A percentile compares a stretch with the other conserved stretches of the same genome.
Evolutionary conservation across 2,113 vertebrate species (phyloP).

Genomic region (Catharus bicknelli): DNA sequence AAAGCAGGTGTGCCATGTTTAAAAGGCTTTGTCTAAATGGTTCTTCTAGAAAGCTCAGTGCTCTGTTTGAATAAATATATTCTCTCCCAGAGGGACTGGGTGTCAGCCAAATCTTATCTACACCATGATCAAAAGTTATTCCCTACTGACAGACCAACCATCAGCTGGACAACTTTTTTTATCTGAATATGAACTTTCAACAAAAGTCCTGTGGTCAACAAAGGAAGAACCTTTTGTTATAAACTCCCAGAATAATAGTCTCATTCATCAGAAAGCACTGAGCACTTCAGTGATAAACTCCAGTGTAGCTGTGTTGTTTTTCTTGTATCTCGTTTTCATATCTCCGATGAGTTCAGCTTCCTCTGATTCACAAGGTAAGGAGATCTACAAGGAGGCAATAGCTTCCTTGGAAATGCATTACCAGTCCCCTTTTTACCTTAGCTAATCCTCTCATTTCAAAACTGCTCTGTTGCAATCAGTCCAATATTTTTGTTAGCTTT

Average conservation of each 20-base stretch:
- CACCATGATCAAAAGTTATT: conserved; percentile 24
- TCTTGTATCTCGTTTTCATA: conserved; percentile 10
- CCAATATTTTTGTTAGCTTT: background rate
- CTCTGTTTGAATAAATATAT: conserved; percentile 14
- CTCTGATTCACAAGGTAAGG: background rate
- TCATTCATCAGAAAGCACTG: background rate
- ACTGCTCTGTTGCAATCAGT: background rate
- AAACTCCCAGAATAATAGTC: conserved; percentile 17
- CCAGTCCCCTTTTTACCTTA: background rate
- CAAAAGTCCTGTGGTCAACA: background rate
- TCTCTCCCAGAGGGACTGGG: conserved; percentile 10
- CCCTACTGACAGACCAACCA: background rate
- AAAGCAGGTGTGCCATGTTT: background rate
- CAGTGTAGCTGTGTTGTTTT: background rate
- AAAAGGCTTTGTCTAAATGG: background rate
- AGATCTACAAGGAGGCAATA: background rate
- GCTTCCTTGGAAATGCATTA: background rate
- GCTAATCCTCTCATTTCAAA: background rate
- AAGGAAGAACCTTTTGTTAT: conserved; percentile 20
- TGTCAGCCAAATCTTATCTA: conserved; percentile 25
- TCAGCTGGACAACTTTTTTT: background rate
- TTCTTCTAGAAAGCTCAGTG: background rate
- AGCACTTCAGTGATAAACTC: background rate
- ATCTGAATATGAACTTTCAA: background rate
- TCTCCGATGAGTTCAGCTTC: background rate